Evolutionary conservation across 1,140 invertebrate species (phyloP).

Genomic region (Drosophila seguyi): DNA sequence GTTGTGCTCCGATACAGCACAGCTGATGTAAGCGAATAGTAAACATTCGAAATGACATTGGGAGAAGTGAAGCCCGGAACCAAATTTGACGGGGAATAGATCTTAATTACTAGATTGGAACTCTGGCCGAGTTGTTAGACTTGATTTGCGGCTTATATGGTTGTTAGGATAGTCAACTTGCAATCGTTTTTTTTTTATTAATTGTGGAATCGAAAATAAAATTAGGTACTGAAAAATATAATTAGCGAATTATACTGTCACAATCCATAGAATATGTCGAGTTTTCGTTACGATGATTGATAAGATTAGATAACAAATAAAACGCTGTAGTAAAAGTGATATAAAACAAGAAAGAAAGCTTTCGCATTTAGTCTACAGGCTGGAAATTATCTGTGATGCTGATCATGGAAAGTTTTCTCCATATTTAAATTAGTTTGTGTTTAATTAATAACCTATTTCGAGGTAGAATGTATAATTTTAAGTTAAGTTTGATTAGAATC

Average conservation of each 20-base stretch:
- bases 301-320: slow-evolving; percentile 3
- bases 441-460: not conserved
- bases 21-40: slow-evolving; percentile 23
- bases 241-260: not conserved
- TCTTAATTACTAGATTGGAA: slow-evolving; percentile 11
- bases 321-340: not conserved
- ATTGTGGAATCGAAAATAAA: not conserved
- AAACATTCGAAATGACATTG: slow-evolving; percentile 22
- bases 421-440: no score
- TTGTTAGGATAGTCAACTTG: not conserved
- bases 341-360: not conserved
- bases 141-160: slow-evolving; percentile 5
- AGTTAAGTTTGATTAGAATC: not conserved
- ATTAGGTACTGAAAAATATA: not conserved
- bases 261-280: not conserved
- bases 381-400: no score
- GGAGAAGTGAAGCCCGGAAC: not conserved
- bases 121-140: not conserved
- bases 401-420: not conserved
- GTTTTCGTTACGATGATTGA: not conserved
- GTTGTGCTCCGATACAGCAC: slow-evolving; percentile 13
- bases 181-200: not conserved
- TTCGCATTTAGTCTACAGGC: not conserved
- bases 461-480: not conserved
- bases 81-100: not conserved